Evolutionary conservation across 2,888 invertebrate genomes (phyloP), one percentile per base, ranked within the genome.

Genomic region (Xestia sexstrigata): DNA sequence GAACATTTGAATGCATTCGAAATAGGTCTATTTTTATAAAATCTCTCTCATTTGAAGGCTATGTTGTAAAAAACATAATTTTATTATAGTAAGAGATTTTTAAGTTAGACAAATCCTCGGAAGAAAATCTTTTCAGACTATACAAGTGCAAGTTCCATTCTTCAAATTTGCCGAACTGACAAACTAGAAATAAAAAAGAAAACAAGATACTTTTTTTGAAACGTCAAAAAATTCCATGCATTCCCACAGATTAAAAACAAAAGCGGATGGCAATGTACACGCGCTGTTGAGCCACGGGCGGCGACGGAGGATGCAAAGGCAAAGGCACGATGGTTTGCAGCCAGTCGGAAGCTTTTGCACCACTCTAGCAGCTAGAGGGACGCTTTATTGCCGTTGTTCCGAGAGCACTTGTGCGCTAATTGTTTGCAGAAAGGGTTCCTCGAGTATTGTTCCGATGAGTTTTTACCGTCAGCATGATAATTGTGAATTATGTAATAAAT

Each of bases 341-440:
- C 95, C 93, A 95, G 95, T 95, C 93, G 94, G 94, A 93, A 94
- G 92, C 94, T 93, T 91, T 91, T 85, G 87, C 88, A 88, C 88
- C 86, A 89, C 89, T 91, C 90, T 90, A 82, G 76, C 87, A 73
- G 88, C 83, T 76, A 90, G 92, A 86, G 94, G 93, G 93, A 91
- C 90, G 92, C 92, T 93, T 94, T 93, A 95, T 95, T 93, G 94
- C 95, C 91, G 95, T 96, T 96, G 96, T 96, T 95, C 90, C 85
- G 87, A 96, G 96, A 89, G 94, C 95, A 93, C 96, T 96, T 92
- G 93, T 90, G 91, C 96, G 93, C 94, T 96, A 96, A 96, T 96
- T 96, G 96, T 96, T 96, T 95, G 96, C 95, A 93, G 96, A 95
- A 96, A 96, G 96, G 96, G 96, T 96, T 95, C 92, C 90, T 94